Percentiles rank a stretch among this genome's conserved stretches.
Conservation (phyloP, 2,113 vertebrate species). For the Coptodon rendalli region DNA sequence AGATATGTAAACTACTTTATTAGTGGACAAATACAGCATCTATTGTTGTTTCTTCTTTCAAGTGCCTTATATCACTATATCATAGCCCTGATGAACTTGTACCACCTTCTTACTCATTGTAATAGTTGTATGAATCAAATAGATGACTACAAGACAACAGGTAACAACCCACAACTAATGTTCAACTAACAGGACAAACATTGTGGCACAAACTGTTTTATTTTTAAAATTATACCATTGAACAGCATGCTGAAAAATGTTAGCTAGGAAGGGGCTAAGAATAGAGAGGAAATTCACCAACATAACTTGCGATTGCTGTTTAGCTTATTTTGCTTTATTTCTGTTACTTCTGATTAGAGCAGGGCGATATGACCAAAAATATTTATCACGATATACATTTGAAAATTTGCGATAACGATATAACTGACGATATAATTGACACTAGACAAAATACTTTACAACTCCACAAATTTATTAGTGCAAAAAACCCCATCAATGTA, state of each 20-base stretch:
- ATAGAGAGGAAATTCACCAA: neutral
- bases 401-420: no score
- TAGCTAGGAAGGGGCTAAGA: neutral
- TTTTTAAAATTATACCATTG: neutral
- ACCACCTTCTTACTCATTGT: neutral
- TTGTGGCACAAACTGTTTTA: neutral
- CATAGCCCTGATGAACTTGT: neutral
- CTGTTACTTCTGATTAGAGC: neutral
- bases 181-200: neutral
- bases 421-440: no score
- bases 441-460: no score
- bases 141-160: neutral
- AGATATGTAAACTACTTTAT: neutral
- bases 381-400: no score
- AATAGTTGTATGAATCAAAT: neutral
- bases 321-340: neutral
- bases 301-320: neutral
- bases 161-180: neutral
- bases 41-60: neutral
- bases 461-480: no score
- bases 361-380: no score
- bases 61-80: neutral
- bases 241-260: neutral
- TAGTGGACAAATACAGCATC: neutral
- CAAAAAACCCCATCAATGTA: no score